Percentiles rank a stretch among this genome's conserved stretches.
These are phyloP conservation scores for Dione vanillae DNA, from an alignment of 2,888 invertebrate species.

Conservation along the genomic window DNA sequence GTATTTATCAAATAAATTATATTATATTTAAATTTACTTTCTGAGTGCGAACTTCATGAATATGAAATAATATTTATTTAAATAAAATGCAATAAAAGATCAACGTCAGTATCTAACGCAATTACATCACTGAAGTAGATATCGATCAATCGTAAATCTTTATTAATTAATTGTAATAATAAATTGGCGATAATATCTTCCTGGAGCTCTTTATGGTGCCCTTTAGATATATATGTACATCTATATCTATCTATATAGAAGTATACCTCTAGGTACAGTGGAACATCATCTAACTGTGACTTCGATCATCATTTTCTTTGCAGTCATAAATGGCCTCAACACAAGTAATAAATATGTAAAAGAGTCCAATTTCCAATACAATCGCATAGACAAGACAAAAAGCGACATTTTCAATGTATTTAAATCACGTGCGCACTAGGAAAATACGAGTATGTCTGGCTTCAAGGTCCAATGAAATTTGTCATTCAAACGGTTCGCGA, in stretches of 20 bases:
- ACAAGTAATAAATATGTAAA: constrained; percentile 7
- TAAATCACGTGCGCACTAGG: constrained; percentile 79
- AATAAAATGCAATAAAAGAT: neutral
- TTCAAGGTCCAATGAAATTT: constrained; percentile 81
- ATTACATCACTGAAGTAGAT: neutral
- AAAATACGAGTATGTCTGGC: constrained; percentile 64
- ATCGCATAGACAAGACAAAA: constrained; percentile 26
- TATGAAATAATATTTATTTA: neutral
- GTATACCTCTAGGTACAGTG: too few relatives aligned
- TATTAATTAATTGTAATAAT: constrained; percentile 11
- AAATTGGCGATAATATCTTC: constrained; percentile 2
- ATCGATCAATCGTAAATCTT: constrained; percentile 11
- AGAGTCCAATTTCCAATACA: constrained; percentile 8
- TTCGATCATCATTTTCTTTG: too few relatives aligned
- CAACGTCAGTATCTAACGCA: neutral
- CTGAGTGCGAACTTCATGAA: neutral
- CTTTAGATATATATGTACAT: neutral
- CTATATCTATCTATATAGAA: too few relatives aligned
- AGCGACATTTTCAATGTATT: constrained; percentile 59
- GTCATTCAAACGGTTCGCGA: constrained; percentile 70
- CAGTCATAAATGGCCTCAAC: too few relatives aligned
- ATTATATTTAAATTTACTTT: too few relatives aligned
- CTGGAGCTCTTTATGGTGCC: neutral
- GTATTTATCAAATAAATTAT: too few relatives aligned
- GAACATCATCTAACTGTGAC: too few relatives aligned